Evolutionary conservation across 2,888 invertebrate species (phyloP), one percentile per base, ranked within the genome.

Genomic region (Eilema depressum): DNA sequence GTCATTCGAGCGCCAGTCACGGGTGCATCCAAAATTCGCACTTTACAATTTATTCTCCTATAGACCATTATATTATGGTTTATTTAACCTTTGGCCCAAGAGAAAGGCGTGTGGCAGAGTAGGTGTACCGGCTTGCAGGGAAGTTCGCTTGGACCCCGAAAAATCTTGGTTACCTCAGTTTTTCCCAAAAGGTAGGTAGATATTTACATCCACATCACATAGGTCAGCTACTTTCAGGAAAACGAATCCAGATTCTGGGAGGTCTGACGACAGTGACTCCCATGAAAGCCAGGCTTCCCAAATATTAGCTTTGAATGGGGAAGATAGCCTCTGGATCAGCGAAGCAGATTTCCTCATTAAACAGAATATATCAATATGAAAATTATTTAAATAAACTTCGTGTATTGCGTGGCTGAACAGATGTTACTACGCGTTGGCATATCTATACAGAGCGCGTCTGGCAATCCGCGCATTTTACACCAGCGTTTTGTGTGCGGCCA

Each of bases 371-470:
- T 26, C 26, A 59, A 26, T 59, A 17, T 28, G 4, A 53, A 23
- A 59, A 59, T 20, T 47, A 33, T 30, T 65, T 30, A 56, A 26
- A n/a, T 26, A 26, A 33, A 20, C n/a, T 56, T 23, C 28, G 33
- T 65, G 17, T 56, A 8, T 56, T 25, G 30, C 17, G 37, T 41
- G 23, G 8, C n/a, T 14, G 37, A 83, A 77, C 85, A 85, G 79
- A 85, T 85, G 85, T 79, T 65, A 67, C 83, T 76, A 68, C 77
- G 81, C 83, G 83, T 82, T 83, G 83, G 82, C 73, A 77, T 75
- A 59, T 69, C 71, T 79, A 74, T 72, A 71, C 74, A 25, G n/a
- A 70, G 73, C 70, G 66, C 33, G 70, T 73, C 70, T 69, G 67
- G 70, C 62, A 59, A 68, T 62, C 66, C 66, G 59, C 41, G 23